Conservation (phyloP, 2,888 invertebrate species). For the Leptopilina myrica region DNA sequence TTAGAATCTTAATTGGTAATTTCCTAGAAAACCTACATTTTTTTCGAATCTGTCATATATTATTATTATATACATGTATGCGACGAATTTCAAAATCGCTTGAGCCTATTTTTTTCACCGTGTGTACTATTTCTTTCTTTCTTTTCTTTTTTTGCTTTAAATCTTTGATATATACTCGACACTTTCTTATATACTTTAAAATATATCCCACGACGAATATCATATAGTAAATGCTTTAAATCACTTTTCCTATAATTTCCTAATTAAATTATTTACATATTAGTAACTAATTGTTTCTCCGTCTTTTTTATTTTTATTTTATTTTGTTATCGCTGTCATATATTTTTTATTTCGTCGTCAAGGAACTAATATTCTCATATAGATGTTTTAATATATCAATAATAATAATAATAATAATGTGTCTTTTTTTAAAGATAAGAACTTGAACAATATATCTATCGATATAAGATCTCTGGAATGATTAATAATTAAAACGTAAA, state of each 20-base stretch:
- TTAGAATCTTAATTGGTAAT: constrained; percentile 44
- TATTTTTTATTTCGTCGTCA: constrained; percentile 30
- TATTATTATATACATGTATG: constrained; percentile 45
- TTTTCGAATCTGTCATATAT: constrained; percentile 46
- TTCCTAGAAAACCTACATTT: constrained; percentile 26
- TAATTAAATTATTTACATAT: constrained; percentile 52
- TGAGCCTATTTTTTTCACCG: constrained; percentile 55
- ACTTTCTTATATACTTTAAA: constrained; percentile 63
- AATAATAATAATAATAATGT: constrained; percentile 37
- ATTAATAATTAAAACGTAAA: constrained; percentile 60
- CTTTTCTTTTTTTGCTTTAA: no score
- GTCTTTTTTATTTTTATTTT: not conserved
- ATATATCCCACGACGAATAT: constrained; percentile 67
- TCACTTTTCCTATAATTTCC: constrained; percentile 49
- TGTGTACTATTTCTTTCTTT: not conserved
- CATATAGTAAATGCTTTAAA: constrained; percentile 46
- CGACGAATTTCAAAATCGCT: constrained; percentile 54
- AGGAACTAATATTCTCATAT: constrained; percentile 50
- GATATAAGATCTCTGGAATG: constrained; percentile 36
- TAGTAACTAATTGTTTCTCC: constrained; percentile 41
- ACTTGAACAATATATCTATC: constrained; percentile 40
- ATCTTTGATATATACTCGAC: constrained; percentile 47
- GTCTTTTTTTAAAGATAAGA: constrained; percentile 42
- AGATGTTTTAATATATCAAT: constrained; percentile 47
- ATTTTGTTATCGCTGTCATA: constrained; percentile 11